phyloP scores from a whole-genome alignment of 2,797 vertebrate genomes.

The Scolopax bukidnonensis region DNA sequence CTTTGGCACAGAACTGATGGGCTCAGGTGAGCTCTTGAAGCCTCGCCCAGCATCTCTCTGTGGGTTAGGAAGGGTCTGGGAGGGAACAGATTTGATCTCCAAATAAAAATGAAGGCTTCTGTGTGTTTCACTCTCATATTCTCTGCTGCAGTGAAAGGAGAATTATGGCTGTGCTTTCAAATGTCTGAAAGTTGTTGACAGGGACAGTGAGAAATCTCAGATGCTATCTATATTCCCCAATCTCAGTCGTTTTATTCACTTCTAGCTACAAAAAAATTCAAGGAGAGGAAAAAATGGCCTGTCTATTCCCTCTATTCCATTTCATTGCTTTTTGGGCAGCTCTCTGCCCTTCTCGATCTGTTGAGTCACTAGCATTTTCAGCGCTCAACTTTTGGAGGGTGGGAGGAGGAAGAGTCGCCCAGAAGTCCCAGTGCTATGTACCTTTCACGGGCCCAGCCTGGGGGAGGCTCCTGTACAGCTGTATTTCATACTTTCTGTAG shows the following conservation, averaged over 20 bases:
- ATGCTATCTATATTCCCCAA: constrained; percentile 12
- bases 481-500: background rate
- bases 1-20: background rate
- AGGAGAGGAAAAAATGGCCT: background rate
- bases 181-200: constrained; percentile 48
- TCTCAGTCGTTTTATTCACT: constrained; percentile 29
- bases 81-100: background rate
- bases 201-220: constrained; percentile 23
- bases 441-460: background rate
- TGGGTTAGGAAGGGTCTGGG: background rate
- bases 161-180: constrained; percentile 34
- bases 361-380: background rate
- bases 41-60: background rate
- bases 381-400: background rate
- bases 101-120: background rate
- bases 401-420: background rate
- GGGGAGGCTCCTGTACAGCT: background rate
- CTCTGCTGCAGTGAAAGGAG: background rate
- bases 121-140: background rate
- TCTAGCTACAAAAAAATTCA: constrained; percentile 18
- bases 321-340: background rate
- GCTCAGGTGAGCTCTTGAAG: background rate
- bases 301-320: background rate
- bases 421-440: background rate
- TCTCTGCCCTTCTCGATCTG: background rate